These are phyloP conservation scores for Pelodytes ibericus DNA, from an alignment of 2,797 vertebrate genomes.

Conservation along the genomic window DNA sequence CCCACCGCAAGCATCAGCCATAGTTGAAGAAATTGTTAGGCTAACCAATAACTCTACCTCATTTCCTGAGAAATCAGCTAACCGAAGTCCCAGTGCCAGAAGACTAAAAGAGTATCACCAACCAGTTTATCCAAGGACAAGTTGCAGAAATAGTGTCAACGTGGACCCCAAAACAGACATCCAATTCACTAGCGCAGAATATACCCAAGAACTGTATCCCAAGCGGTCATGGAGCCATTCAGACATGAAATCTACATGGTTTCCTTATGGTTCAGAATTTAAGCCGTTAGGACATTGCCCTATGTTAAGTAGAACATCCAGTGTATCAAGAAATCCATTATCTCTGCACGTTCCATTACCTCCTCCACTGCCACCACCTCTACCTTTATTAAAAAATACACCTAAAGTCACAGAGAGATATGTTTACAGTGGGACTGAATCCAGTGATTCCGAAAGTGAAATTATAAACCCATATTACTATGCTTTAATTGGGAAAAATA, in stretches of 20 bases:
- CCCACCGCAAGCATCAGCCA: conserved; percentile 37
- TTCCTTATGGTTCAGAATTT: conserved; percentile 84
- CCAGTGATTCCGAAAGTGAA: conserved; percentile 89
- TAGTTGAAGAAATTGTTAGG: conserved; percentile 62
- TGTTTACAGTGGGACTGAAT: conserved; percentile 74
- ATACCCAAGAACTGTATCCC: conserved; percentile 70
- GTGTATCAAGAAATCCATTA: conserved; percentile 53
- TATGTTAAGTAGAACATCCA: conserved; percentile 73
- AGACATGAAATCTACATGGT: conserved; percentile 81
- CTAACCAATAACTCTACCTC: conserved; percentile 58
- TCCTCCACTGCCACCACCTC: conserved; percentile 50
- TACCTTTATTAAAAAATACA: conserved; percentile 57
- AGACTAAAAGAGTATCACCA: conserved; percentile 40
- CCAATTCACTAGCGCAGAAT: neutral
- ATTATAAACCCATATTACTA: conserved; percentile 83
- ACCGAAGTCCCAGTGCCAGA: conserved; percentile 58
- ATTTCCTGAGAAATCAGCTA: conserved; percentile 57
- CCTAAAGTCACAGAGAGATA: conserved; percentile 69
- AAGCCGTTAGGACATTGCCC: conserved; percentile 88
- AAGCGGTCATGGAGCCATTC: conserved; percentile 85
- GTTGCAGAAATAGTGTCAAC: neutral
- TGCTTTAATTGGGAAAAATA: conserved; percentile 73
- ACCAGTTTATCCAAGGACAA: conserved; percentile 41
- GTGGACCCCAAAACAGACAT: conserved; percentile 40
- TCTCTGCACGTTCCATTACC: conserved; percentile 30